Percentiles rank a stretch among this genome's conserved stretches.
phyloP scores from a whole-genome alignment of 2,888 invertebrate species.

The Diogma glabrata region DNA sequence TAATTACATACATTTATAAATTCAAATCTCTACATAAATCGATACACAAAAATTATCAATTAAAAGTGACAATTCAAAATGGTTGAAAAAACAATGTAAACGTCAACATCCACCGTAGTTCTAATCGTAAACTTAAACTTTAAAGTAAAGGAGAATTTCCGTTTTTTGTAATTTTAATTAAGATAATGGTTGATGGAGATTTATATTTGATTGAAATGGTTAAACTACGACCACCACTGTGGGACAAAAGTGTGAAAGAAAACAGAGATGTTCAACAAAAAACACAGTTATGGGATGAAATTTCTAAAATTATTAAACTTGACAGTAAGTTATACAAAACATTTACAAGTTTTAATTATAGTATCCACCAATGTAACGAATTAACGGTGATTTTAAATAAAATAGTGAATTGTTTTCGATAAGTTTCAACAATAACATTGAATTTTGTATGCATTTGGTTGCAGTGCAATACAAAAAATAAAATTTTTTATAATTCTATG shows the following conservation, averaged over 20 bases:
- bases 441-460: background rate
- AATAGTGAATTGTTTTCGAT: background rate
- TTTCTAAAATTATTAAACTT: slow-evolving; percentile 3
- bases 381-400: background rate
- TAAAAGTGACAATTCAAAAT: too few species aligned
- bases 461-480: too few species aligned
- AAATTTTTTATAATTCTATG: slow-evolving; percentile 3
- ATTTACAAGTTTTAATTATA: too few species aligned
- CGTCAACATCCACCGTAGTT: too few species aligned
- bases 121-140: too few species aligned
- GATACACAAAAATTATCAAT: too few species aligned
- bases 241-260: slow-evolving; percentile 4
- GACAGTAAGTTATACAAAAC: slow-evolving; percentile 9
- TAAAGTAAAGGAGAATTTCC: too few species aligned
- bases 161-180: too few species aligned
- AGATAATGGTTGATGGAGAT: slow-evolving; percentile 14
- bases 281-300: slow-evolving; percentile 9
- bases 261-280: background rate
- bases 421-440: background rate
- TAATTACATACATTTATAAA: too few species aligned
- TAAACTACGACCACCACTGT: slow-evolving; percentile 8
- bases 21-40: too few species aligned
- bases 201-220: slow-evolving; percentile 13
- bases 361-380: too few species aligned
- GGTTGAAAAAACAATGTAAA: too few species aligned